These are phyloP conservation scores for Enteromius treurensis DNA, from an alignment of 2,797 vertebrate species.

Conservation along the genomic window DNA sequence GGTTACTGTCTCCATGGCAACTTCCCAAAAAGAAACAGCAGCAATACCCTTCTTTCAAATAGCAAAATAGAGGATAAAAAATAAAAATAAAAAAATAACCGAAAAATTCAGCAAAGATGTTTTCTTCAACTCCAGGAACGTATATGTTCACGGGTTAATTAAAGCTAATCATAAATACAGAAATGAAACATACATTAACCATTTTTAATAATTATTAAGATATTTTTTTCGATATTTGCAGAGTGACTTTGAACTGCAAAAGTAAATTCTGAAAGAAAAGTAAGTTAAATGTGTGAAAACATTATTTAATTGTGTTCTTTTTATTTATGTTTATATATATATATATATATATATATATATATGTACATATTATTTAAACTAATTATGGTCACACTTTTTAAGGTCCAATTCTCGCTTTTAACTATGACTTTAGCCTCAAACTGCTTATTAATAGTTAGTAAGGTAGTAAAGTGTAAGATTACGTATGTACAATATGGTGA, in stretches of 20 bases:
- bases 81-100: background rate
- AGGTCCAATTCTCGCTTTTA: background rate
- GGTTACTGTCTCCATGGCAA: conserved; percentile 74
- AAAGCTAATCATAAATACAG: too few relatives aligned
- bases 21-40: conserved; percentile 58
- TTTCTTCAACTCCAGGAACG: too few relatives aligned
- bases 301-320: background rate
- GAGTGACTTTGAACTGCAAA: background rate
- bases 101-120: background rate
- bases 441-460: background rate
- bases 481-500: too few relatives aligned
- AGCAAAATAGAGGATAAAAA: background rate
- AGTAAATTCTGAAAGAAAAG: background rate
- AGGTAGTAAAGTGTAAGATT: background rate
- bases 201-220: too few relatives aligned
- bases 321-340: too few relatives aligned
- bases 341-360: too few relatives aligned
- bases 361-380: too few relatives aligned
- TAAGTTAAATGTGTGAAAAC: background rate
- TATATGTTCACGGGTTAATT: too few relatives aligned
- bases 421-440: background rate
- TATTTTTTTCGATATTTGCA: too few relatives aligned
- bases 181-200: too few relatives aligned
- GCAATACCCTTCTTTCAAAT: conserved; percentile 10
- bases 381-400: background rate